Evolutionary conservation across 2,797 vertebrate genomes (phyloP), one percentile per base, ranked within the genome.

Genomic region (Semaprochilodus insignis): DNA sequence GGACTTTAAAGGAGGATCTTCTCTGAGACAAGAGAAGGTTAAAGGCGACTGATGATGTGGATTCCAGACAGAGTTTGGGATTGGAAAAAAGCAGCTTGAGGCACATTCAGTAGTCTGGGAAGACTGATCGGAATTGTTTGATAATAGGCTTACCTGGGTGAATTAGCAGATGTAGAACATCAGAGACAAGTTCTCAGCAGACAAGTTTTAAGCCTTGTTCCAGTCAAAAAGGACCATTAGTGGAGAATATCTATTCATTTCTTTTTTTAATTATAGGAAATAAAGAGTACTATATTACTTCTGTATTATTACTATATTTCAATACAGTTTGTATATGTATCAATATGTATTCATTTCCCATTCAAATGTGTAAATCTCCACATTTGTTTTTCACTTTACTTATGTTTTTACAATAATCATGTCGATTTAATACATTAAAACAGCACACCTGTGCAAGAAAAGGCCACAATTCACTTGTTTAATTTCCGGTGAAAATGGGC

Each of bases 41-140:
- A 73, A 83, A 70, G 62, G 31, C 36, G 59, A 67, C 23, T 65
- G 63, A 65, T 23, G 27, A 85, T 85, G 51, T 66, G 55, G 75
- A 83, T 87, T 80, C 73, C 69, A 85, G 74, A 85, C 74, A 69
- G 75, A 69, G 63, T 62, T 34, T 51, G 17, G 21, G 66, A 57
- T 60, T 57, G 60, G 60, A 60, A 59, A 51, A 78, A 73, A 84
- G 72, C 66, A 85, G 78, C 66, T 75, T 78, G 15, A 80, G 69
- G 48, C 48, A 71, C 51, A 71, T 83, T 78, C n/a, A 55, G 8
- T 19, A 60, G 77, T 75, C 54, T 80, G 80, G 44, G 60, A 63
- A 65, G 66, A 70, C 48, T 80, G 72, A 82, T 82, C n/a, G 34
- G 27, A 74, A 79, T 36, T 51, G 15, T 51, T 63, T n/a, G 51